These are phyloP conservation scores for Hecatera dysodea DNA, from an alignment of 2,888 invertebrate species.

Conservation along the genomic window DNA sequence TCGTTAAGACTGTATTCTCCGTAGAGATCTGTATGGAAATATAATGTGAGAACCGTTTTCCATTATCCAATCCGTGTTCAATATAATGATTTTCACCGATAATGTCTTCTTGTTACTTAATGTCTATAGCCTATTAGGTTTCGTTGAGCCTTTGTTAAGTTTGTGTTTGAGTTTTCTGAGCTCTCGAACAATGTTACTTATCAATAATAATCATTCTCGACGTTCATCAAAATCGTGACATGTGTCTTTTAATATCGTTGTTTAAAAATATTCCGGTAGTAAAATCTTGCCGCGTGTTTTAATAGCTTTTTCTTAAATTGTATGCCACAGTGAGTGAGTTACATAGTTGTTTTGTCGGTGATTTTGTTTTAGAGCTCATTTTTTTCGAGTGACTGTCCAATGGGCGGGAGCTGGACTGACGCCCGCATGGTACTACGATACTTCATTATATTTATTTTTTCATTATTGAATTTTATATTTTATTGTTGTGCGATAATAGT, in stretches of 20 bases:
- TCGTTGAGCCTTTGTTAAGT: constrained; percentile 78
- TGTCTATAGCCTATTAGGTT: constrained; percentile 74
- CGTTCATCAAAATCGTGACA: constrained; percentile 22
- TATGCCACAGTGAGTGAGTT: constrained; percentile 48
- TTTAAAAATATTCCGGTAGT: constrained; percentile 42
- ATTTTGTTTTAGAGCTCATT: constrained; percentile 76
- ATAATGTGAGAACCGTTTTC: constrained; percentile 72
- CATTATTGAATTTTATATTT: constrained; percentile 31
- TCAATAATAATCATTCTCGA: constrained; percentile 23
- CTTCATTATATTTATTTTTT: constrained; percentile 57
- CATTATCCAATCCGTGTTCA: constrained; percentile 71
- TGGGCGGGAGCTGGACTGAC: constrained; percentile 79
- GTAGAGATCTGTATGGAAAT: constrained; percentile 73
- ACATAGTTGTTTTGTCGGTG: constrained; percentile 63
- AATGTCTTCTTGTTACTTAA: constrained; percentile 68
- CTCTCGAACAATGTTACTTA: constrained; percentile 75
- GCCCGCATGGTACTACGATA: constrained; percentile 78
- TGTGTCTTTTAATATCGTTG: constrained; percentile 38
- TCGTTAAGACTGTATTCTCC: constrained; percentile 80
- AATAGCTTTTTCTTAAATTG: constrained; percentile 47
- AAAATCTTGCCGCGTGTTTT: constrained; percentile 41
- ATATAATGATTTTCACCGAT: constrained; percentile 66
- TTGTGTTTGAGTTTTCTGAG: constrained; percentile 78
- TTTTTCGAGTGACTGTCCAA: constrained; percentile 77
- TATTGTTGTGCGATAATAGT: constrained; percentile 49